These are phyloP conservation scores for Sebastes kiyomatsui DNA, from an alignment of 2,797 vertebrate genomes.

Conservation along the genomic window DNA sequence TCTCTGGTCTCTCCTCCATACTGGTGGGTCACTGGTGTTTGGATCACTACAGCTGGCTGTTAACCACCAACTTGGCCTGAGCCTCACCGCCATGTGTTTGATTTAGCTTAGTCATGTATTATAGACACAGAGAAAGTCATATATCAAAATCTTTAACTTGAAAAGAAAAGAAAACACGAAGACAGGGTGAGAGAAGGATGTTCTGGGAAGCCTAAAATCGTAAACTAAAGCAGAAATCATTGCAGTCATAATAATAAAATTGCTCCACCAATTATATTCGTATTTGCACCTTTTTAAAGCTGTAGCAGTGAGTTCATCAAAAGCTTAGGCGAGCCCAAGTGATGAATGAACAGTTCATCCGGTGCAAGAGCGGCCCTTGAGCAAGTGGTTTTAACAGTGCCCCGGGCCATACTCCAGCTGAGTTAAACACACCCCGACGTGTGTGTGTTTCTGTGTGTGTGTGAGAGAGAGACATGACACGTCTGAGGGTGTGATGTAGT, in stretches of 20 bases:
- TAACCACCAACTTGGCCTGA: conserved; percentile 66
- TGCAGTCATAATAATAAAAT: neutral
- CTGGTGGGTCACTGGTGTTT: conserved; percentile 75
- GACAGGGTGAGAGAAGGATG: conserved; percentile 11
- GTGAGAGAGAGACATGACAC: conserved; percentile 57
- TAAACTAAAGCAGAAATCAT: neutral
- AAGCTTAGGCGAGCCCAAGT: conserved; percentile 46
- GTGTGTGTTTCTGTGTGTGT: conserved; percentile 39
- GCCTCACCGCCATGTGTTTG: conserved; percentile 48
- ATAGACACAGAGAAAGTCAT: conserved; percentile 58
- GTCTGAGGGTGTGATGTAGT: conserved; percentile 80
- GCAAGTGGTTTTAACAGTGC: conserved; percentile 71
- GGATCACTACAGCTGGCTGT: conserved; percentile 64
- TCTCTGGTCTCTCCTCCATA: conserved; percentile 53
- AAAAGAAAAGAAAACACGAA: conserved; percentile 33
- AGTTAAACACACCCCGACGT: conserved; percentile 75
- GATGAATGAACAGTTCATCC: conserved; percentile 70
- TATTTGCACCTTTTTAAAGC: conserved; percentile 17
- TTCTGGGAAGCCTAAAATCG: neutral
- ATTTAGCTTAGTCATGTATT: conserved; percentile 68
- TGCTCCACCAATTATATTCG: neutral
- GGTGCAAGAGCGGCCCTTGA: conserved; percentile 42
- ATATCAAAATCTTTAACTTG: conserved; percentile 53
- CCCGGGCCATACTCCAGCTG: conserved; percentile 70
- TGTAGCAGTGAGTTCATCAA: conserved; percentile 52